These are phyloP conservation scores for Ericerus pela DNA, from an alignment of 1,140 invertebrate genomes.

Conservation along the genomic window DNA sequence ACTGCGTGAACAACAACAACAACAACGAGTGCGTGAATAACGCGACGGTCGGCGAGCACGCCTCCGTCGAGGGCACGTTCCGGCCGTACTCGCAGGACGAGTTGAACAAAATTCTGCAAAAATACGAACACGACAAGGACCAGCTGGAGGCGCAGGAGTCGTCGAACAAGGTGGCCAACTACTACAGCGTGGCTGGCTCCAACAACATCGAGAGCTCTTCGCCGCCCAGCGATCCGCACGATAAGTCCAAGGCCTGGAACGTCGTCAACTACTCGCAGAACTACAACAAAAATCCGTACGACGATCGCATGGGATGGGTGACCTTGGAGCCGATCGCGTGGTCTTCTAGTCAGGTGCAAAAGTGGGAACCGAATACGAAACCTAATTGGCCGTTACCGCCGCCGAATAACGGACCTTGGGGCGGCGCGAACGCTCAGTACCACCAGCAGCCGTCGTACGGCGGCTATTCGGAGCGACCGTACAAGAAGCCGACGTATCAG, in stretches of 20 bases:
- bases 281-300: slow-evolving; percentile 39
- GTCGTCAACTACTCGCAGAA: slow-evolving; percentile 25
- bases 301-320: slow-evolving; percentile 58
- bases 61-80: slow-evolving; percentile 20
- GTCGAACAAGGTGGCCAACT: slow-evolving; percentile 21
- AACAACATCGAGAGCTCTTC: slow-evolving; percentile 10
- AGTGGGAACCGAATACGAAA: slow-evolving; percentile 44
- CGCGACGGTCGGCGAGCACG: background rate
- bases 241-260: slow-evolving; percentile 31
- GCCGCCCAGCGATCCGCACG: slow-evolving; percentile 16
- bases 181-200: slow-evolving; percentile 15
- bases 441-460: slow-evolving; percentile 27
- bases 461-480: slow-evolving; percentile 27
- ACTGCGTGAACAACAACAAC: slow-evolving; percentile 13
- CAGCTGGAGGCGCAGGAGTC: slow-evolving; percentile 22
- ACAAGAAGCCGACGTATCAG: slow-evolving; percentile 26
- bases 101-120: slow-evolving; percentile 23
- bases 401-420: slow-evolving; percentile 13
- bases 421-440: background rate
- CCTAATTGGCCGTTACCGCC: slow-evolving; percentile 28
- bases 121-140: slow-evolving; percentile 20
- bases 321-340: slow-evolving; percentile 58
- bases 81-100: slow-evolving; percentile 26
- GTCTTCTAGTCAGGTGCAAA: slow-evolving; percentile 62
- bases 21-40: slow-evolving; percentile 14